These are phyloP conservation scores for Condylostylus longicornis DNA, from an alignment of 1,140 invertebrate species.

Conservation along the genomic window DNA sequence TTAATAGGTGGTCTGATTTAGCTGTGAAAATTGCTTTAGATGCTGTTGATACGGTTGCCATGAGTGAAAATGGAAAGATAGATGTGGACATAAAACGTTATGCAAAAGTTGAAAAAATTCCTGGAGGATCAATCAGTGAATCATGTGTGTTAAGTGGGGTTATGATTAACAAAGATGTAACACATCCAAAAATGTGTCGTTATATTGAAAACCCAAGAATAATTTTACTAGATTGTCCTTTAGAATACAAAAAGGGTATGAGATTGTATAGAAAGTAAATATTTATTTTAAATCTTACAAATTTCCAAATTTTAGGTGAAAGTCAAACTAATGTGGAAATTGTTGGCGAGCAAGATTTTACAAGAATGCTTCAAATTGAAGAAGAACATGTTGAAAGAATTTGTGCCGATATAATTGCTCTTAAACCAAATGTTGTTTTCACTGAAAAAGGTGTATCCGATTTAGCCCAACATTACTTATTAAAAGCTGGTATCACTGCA, in stretches of 20 bases:
- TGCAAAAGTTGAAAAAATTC: conserved; percentile 96
- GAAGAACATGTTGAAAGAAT: conserved; percentile 88
- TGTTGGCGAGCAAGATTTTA: conserved; percentile 88
- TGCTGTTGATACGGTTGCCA: conserved; percentile 79
- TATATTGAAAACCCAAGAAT: conserved; percentile 93
- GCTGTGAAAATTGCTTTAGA: conserved; percentile 91
- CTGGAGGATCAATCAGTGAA: conserved; percentile 90
- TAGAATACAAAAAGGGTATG: conserved; percentile 99
- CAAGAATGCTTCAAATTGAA: conserved; percentile 80
- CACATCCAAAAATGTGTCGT: conserved; percentile 92
- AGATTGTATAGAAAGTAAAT: too few species aligned
- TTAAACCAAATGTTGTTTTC: conserved; percentile 93
- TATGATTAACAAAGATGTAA: conserved; percentile 98
- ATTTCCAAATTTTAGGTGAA: too few species aligned
- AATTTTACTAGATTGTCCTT: conserved; percentile 82
- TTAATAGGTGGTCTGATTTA: conserved; percentile 85
- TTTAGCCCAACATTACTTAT: conserved; percentile 71
- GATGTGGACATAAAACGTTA: conserved; percentile 99
- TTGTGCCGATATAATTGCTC: conserved; percentile 82
- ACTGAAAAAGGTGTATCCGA: conserved; percentile 98
- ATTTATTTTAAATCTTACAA: too few species aligned
- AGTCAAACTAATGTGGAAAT: conserved; percentile 98
- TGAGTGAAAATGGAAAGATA: conserved; percentile 76
- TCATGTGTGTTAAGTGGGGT: conserved; percentile 87
- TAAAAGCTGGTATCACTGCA: conserved; percentile 87